Conservation (phyloP, 2,888 invertebrate genomes). For the Cryptocheilus praepositus region DNA sequence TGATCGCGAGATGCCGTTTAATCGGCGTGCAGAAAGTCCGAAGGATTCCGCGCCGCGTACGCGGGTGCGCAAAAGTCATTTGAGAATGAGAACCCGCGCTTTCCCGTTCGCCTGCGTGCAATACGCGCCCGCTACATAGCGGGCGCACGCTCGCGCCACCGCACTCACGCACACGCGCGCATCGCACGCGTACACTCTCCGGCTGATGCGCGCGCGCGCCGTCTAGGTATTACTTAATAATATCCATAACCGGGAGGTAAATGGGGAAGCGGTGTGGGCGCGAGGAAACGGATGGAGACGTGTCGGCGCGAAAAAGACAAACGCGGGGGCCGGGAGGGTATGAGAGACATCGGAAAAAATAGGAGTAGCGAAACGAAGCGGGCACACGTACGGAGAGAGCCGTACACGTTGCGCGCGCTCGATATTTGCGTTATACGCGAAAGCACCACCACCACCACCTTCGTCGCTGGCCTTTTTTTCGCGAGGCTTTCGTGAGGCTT, state of each 20-base stretch:
- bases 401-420: background rate
- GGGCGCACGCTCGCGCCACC: conserved; percentile 7
- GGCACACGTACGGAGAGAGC: background rate
- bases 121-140: conserved; percentile 30
- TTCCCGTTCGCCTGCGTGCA: conserved; percentile 57
- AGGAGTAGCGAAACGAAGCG: conserved; percentile 9
- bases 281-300: conserved; percentile 34
- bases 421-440: background rate
- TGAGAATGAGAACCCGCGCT: conserved; percentile 62
- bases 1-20: too few relatives aligned
- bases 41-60: background rate
- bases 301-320: too few relatives aligned
- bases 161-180: conserved; percentile 13
- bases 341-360: too few relatives aligned
- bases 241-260: conserved; percentile 67
- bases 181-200: conserved; percentile 17
- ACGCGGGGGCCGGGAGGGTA: too few relatives aligned
- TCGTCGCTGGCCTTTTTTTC: background rate
- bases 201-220: conserved; percentile 20
- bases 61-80: conserved; percentile 24
- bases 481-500: background rate
- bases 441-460: background rate
- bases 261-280: conserved; percentile 42
- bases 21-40: too few relatives aligned
- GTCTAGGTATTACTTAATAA: conserved; percentile 68